Base-by-base conservation (phyloP, 1,140 invertebrate genomes). In the Centruroides vittatus region DNA sequence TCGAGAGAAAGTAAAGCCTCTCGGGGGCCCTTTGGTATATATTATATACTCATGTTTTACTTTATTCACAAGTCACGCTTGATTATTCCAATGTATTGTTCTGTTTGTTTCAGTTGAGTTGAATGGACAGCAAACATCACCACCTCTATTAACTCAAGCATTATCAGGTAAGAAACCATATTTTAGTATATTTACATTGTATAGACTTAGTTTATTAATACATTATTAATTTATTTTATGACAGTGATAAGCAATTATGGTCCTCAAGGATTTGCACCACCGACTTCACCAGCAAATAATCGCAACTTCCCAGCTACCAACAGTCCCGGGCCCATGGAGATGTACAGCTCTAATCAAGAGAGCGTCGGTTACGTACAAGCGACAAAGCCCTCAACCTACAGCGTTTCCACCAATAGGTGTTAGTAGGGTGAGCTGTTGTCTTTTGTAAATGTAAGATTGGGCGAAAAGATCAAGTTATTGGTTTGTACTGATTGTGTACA, bases 171-270 rank as follows among this genome's bases (percentile, higher is more conserved):
- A 57, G 81, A 75, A 75, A 13, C 23, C 23, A 23, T 23, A 23
- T 23, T 23, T 23, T 23, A 23, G 23, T 23, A 23, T 23, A 23
- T 23, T 23, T 23, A 23, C 23, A 23, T 23, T 23, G 23, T 23
- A 23, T 23, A 23, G 23, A 23, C 23, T 23, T 23, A 23, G 23
- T 23, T 23, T 23, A 23, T 23, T 41, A 41, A 6, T 41, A 41
- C 41, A 0, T 41, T 41, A 41, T 8, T 2, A 41, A 41, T 41
- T 41, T 41, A 41, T 41, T 41, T 57, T 57, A 62, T 66, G 58
- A 12, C 84, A 91, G 89, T 93, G 78, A 91, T 94, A 86, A 93
- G 91, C 81, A 93, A 91, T 80, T 92, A 93, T 78, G 70, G 71
- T 86, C 74, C 79, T 58, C 76, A 78, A 62, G 84, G 84, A 54